Evolutionary conservation across 2,797 vertebrate genomes (phyloP).

Genomic region (Danio albolineatus): DNA sequence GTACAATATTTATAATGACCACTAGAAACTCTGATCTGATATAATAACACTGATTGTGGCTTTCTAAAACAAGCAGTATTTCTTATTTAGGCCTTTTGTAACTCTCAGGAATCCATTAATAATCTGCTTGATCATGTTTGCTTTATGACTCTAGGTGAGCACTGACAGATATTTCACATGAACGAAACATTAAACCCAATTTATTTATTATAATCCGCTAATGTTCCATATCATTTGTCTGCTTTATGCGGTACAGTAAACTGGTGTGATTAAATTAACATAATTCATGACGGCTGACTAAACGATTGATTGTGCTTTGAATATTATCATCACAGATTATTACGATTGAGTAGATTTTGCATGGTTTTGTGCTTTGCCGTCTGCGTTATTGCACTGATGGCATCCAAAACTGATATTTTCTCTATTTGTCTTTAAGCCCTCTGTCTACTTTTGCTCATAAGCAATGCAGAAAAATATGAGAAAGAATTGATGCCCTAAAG

Average conservation of each 20-base stretch:
- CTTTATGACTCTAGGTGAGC: conserved; percentile 10
- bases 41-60: not conserved
- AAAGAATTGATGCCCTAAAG: conserved; percentile 20
- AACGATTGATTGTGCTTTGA: conserved; percentile 6
- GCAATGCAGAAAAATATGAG: not conserved
- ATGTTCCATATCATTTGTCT: conserved; percentile 27
- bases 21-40: too few relatives aligned
- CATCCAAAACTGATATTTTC: not conserved
- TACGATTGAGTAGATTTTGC: not conserved
- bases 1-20: too few relatives aligned
- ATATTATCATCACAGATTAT: conserved; percentile 22
- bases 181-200: conserved; percentile 34
- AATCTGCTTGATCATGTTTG: conserved; percentile 1
- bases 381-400: not conserved
- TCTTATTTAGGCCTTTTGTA: conserved; percentile 3
- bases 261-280: conserved; percentile 13
- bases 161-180: conserved; percentile 19
- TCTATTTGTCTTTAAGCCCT: not conserved
- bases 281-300: conserved; percentile 21
- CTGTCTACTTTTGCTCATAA: conserved; percentile 5
- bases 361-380: not conserved
- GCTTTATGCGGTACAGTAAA: conserved; percentile 25
- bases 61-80: not conserved
- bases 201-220: conserved; percentile 26
- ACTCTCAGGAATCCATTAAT: conserved; percentile 1